phyloP scores from a whole-genome alignment of 2,797 vertebrate species.

The Acanthiza pusilla region DNA sequence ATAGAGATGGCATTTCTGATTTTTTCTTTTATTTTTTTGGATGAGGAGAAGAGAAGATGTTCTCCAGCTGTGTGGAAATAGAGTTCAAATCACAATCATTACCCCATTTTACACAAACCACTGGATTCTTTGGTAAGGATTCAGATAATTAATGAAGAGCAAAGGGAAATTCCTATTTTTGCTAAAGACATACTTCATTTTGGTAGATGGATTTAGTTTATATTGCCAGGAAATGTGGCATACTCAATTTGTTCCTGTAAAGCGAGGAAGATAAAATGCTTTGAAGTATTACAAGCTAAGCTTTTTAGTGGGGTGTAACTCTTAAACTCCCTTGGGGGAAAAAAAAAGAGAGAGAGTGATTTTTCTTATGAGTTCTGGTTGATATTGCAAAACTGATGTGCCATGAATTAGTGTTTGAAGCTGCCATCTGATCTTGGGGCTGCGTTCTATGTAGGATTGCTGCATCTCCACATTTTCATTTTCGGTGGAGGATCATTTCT shows the following conservation, averaged over 20 bases:
- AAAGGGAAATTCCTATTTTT: conserved; percentile 33
- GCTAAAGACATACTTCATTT: not conserved
- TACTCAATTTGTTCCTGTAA: not conserved
- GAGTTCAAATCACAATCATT: not conserved
- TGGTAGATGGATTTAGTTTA: not conserved
- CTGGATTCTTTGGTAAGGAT: not conserved
- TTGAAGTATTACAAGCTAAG: not conserved
- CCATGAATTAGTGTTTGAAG: not conserved
- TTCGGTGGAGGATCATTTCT: not conserved
- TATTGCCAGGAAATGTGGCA: not conserved
- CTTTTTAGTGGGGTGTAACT: not conserved
- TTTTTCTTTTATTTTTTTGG: not conserved
- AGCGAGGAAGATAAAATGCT: not conserved
- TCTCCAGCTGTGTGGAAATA: not conserved
- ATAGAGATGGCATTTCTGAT: not conserved
- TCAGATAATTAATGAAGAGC: conserved; percentile 7
- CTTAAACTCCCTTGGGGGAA: not conserved
- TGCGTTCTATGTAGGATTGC: not conserved
- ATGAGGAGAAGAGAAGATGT: not conserved
- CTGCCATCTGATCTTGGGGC: not conserved
- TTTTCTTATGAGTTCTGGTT: not conserved
- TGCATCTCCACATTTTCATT: not conserved
- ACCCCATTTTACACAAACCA: not conserved
- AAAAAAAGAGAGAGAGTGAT: not conserved
- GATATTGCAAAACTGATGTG: not conserved